Conservation (phyloP, 2,797 vertebrate species). For the Gobionotothen gibberifrons region DNA sequence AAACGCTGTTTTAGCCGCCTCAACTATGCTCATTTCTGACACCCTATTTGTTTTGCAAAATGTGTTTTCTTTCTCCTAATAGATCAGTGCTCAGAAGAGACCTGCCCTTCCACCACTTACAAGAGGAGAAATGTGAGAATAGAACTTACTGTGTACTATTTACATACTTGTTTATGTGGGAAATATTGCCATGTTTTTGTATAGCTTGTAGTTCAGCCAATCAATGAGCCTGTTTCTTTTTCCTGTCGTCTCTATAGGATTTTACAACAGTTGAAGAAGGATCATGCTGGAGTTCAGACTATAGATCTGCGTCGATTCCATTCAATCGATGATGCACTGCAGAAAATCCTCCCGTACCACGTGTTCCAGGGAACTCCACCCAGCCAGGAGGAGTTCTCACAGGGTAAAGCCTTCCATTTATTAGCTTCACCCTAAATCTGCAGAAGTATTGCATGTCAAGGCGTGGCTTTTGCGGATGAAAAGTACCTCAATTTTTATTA, state of each 20-base stretch:
- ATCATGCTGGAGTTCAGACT: slow-evolving; percentile 88
- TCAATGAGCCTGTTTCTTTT: not conserved
- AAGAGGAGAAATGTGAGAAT: slow-evolving; percentile 95
- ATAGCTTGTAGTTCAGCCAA: not conserved
- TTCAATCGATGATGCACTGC: slow-evolving; percentile 88
- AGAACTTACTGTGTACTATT: slow-evolving; percentile 81
- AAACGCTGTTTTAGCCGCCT: too few relatives aligned
- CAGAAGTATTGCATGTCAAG: not conserved
- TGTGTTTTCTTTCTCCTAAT: not conserved
- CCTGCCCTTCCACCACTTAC: slow-evolving; percentile 90
- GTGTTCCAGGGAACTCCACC: slow-evolving; percentile 93
- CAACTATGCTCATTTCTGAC: too few relatives aligned
- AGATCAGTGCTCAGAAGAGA: slow-evolving; percentile 88
- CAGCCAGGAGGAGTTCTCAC: slow-evolving; percentile 90
- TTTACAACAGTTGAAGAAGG: slow-evolving; percentile 90
- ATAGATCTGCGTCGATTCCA: slow-evolving; percentile 88
- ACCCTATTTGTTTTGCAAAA: not conserved
- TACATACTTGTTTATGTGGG: not conserved
- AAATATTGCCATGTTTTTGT: not conserved
- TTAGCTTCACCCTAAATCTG: not conserved
- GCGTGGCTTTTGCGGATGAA: not conserved
- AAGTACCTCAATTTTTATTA: slow-evolving; percentile 3
- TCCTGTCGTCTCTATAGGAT: slow-evolving; percentile 79
- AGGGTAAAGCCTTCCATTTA: slow-evolving; percentile 79
- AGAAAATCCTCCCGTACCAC: slow-evolving; percentile 94